Evolutionary conservation across 2,113 vertebrate genomes (phyloP).

Genomic region (Noctilio leporinus): DNA sequence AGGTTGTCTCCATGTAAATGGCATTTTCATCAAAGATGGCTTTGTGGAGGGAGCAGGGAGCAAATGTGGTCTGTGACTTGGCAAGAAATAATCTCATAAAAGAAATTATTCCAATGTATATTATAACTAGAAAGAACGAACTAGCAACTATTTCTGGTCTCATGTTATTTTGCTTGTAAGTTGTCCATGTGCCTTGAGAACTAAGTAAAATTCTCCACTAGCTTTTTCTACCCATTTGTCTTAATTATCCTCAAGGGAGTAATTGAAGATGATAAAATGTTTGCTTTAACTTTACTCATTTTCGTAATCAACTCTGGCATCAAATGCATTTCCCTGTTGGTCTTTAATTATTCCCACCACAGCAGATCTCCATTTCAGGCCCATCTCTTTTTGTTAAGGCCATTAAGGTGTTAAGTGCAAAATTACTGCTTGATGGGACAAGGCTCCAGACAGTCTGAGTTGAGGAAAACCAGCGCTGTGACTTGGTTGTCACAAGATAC

Average conservation of each 20-base stretch:
- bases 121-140: neutral
- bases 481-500: slow-evolving; percentile 71
- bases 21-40: neutral
- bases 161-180: neutral
- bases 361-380: slow-evolving; percentile 71
- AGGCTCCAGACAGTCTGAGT: slow-evolving; percentile 86
- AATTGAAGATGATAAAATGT: slow-evolving; percentile 79
- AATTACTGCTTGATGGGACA: slow-evolving; percentile 74
- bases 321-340: slow-evolving; percentile 80
- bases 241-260: slow-evolving; percentile 63
- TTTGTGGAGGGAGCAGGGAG: neutral
- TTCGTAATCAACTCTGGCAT: slow-evolving; percentile 83
- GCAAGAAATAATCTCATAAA: neutral
- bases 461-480: slow-evolving; percentile 68
- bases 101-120: neutral
- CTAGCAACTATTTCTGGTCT: neutral
- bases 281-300: slow-evolving; percentile 82
- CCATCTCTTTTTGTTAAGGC: slow-evolving; percentile 57
- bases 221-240: slow-evolving; percentile 63
- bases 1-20: neutral
- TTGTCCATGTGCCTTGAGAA: neutral
- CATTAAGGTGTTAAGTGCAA: slow-evolving; percentile 85
- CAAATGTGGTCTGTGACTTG: neutral
- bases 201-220: slow-evolving; percentile 27
- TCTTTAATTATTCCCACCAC: slow-evolving; percentile 78